Evolutionary conservation across 37 sponge, comb jelly and placozoan species (phyloP), one percentile per base, ranked within the genome.

Genomic region (Tethya wilhelma): DNA sequence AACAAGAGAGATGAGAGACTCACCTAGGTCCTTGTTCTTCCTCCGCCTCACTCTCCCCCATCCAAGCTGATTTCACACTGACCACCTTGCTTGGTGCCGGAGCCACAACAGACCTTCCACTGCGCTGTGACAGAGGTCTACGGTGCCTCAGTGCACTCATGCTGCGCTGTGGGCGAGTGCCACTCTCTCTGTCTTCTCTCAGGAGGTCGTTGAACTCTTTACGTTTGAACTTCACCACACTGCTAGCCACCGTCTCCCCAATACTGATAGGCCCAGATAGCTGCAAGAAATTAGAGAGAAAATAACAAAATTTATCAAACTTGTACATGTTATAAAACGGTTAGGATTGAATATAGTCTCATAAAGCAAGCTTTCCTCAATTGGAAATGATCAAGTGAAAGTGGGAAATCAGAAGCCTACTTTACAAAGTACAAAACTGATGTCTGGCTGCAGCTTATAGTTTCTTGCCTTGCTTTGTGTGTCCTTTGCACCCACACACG

Each of bases 401-500:
- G n/a, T n/a, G n/a, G n/a, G n/a, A n/a, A n/a, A n/a, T n/a, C n/a
- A n/a, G n/a, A n/a, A n/a, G n/a, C n/a, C n/a, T 49, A 49, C 53
- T 49, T 9, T 49, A 14, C 9, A 19, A 14, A 49, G 53, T 14
- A 49, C 53, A 49, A 49, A 49, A 19, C 14, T 49, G 14, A 49
- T 49, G 53, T 49, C 14, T 49, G 14, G 53, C 53, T 49, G 14
- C 9, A 9, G 9, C 14, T 19, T 19, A 14, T 4, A 58, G 59
- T 37, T 36, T 64, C 26, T 57, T 2, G 78, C 68, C 68, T 85
- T 77, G 66, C 75, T 80, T 36, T 87, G 62, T 56, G 49, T 58
- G 55, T 80, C 87, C 64, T 58, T 59, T 2, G 62, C 58, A 34
- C 80, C 87, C n/a, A 80, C 66, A 67, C 87, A 87, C 3, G 75